Conservation (phyloP, 2,888 invertebrate species). For the Silvanus unidentatus region DNA sequence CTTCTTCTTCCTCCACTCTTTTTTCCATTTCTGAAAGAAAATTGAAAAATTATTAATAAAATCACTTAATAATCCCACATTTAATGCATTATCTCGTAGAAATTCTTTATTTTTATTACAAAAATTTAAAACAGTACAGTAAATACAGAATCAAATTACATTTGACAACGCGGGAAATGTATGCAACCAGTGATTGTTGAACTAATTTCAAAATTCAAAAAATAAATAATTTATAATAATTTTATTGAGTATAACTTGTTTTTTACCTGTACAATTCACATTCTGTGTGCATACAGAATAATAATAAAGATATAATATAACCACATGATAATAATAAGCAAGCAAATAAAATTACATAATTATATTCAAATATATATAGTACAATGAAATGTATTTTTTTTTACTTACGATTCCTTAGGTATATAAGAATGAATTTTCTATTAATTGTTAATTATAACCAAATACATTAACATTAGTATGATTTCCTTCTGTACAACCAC, state of each 20-base stretch:
- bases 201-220: background rate
- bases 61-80: too few species aligned
- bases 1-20: too few species aligned
- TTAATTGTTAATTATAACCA: background rate
- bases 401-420: constrained; percentile 1
- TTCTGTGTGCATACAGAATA: constrained; percentile 45
- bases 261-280: constrained; percentile 43
- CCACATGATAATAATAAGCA: constrained; percentile 36
- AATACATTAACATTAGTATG: constrained; percentile 29
- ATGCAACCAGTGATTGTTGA: too few species aligned
- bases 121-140: too few species aligned
- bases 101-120: too few species aligned
- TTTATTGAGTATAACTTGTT: constrained; percentile 44
- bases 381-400: constrained; percentile 31
- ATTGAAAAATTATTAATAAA: too few species aligned
- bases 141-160: too few species aligned
- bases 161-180: too few species aligned
- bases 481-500: constrained; percentile 46
- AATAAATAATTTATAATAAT: constrained; percentile 30
- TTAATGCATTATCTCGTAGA: too few species aligned
- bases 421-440: background rate
- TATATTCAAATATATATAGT: constrained; percentile 44
- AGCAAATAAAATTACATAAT: constrained; percentile 41
- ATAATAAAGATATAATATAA: constrained; percentile 41
- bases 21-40: too few species aligned